phyloP scores from a whole-genome alignment of 2,113 vertebrate genomes.

The Bungarus multicinctus region DNA sequence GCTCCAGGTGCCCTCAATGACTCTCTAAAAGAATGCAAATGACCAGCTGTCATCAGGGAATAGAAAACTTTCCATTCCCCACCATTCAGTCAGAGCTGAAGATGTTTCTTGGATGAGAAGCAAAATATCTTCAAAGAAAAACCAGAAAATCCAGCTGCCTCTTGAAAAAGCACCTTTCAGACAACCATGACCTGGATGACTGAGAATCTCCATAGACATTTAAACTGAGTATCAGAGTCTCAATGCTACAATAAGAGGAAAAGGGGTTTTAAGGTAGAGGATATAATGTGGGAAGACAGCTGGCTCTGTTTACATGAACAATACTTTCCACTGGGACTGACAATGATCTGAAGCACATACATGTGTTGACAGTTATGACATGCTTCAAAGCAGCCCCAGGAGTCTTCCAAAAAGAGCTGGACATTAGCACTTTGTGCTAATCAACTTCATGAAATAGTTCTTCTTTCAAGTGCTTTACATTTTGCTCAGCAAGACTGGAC shows the following conservation, averaged over 20 bases:
- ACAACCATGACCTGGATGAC: too few species aligned
- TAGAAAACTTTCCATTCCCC: too few species aligned
- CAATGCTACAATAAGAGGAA: background rate
- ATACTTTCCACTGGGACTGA: background rate
- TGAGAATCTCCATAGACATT: too few species aligned
- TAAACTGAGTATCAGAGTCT: background rate
- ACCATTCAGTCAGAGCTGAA: too few species aligned
- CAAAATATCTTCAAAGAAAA: too few species aligned
- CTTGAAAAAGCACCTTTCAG: too few species aligned
- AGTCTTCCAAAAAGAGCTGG: background rate
- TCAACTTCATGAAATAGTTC: background rate
- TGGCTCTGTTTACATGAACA: background rate
- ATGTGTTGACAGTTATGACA: background rate
- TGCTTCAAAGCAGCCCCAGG: background rate
- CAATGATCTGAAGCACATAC: background rate
- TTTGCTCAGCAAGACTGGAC: background rate
- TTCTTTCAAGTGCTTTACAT: background rate
- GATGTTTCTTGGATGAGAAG: too few species aligned
- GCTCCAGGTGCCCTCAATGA: too few species aligned
- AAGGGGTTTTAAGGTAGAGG: background rate
- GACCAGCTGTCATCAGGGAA: too few species aligned
- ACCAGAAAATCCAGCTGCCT: too few species aligned
- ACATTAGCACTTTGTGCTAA: background rate
- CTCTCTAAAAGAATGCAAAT: too few species aligned
- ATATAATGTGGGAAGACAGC: background rate